These are phyloP conservation scores for Megalurothrips usitatus DNA, from an alignment of 2,888 invertebrate species.

Conservation along the genomic window DNA sequence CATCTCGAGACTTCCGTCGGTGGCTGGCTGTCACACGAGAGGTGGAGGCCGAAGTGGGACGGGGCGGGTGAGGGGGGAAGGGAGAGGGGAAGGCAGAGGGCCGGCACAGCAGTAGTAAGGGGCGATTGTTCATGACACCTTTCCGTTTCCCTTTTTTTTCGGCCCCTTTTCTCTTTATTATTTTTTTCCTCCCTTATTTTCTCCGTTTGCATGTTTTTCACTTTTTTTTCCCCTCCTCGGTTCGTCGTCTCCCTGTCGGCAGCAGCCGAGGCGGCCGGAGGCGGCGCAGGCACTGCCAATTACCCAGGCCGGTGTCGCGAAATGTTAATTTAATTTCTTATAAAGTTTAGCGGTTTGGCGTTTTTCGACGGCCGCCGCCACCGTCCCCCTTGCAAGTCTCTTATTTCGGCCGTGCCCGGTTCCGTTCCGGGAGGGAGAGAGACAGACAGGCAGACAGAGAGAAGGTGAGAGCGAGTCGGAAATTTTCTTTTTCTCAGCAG, in stretches of 20 bases:
- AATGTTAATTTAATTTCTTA: constrained; percentile 14
- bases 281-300: not conserved
- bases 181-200: not conserved
- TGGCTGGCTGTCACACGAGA: constrained; percentile 9
- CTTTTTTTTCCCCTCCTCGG: not conserved
- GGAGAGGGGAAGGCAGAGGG: too few relatives aligned
- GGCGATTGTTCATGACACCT: constrained; percentile 22
- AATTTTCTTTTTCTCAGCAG: too few relatives aligned
- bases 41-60: not conserved
- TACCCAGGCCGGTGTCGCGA: not conserved
- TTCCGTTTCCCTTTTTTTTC: not conserved
- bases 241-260: too few relatives aligned
- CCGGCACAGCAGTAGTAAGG: not conserved
- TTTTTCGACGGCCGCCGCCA: not conserved
- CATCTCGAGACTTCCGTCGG: not conserved
- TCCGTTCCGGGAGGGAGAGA: not conserved
- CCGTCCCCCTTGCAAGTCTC: not conserved
- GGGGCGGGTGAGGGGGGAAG: not conserved
- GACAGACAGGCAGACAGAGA: too few relatives aligned
- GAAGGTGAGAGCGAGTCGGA: too few relatives aligned
- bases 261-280: too few relatives aligned
- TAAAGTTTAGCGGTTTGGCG: constrained; percentile 5
- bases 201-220: not conserved
- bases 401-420: not conserved
- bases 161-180: not conserved